These are phyloP conservation scores for Erebia aethiops DNA, from an alignment of 2,888 invertebrate genomes.

Conservation along the genomic window DNA sequence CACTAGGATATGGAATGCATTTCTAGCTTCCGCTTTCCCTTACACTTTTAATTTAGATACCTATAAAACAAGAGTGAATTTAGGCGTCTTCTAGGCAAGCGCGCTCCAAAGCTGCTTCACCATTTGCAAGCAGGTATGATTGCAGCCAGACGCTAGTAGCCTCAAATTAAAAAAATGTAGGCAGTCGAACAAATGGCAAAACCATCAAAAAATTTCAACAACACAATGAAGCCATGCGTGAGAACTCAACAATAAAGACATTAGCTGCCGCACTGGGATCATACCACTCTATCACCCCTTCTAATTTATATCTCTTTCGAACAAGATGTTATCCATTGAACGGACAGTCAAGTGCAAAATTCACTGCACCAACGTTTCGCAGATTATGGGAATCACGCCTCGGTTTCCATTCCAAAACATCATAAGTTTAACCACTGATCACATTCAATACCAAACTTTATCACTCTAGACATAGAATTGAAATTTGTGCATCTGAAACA, in stretches of 20 bases:
- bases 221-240: constrained; percentile 60
- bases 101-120: no score
- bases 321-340: constrained; percentile 74
- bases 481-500: constrained; percentile 37
- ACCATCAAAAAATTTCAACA: constrained; percentile 37
- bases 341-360: constrained; percentile 76
- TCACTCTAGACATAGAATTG: constrained; percentile 25
- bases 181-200: not conserved
- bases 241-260: constrained; percentile 52
- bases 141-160: no score
- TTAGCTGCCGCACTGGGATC: constrained; percentile 44
- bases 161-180: not conserved
- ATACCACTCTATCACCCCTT: constrained; percentile 46
- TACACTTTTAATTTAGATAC: no score
- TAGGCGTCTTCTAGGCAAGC: no score
- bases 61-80: no score
- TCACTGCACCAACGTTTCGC: constrained; percentile 67
- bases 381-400: constrained; percentile 81
- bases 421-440: constrained; percentile 23
- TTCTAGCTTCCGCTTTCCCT: no score
- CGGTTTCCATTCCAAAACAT: constrained; percentile 43
- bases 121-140: no score
- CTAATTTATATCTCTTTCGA: constrained; percentile 53
- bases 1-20: no score
- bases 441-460: constrained; percentile 16